Percentiles rank a stretch among this genome's conserved stretches.
These are phyloP conservation scores for Drosophila takahashii DNA, from an alignment of 1,140 invertebrate species.

Conservation along the genomic window DNA sequence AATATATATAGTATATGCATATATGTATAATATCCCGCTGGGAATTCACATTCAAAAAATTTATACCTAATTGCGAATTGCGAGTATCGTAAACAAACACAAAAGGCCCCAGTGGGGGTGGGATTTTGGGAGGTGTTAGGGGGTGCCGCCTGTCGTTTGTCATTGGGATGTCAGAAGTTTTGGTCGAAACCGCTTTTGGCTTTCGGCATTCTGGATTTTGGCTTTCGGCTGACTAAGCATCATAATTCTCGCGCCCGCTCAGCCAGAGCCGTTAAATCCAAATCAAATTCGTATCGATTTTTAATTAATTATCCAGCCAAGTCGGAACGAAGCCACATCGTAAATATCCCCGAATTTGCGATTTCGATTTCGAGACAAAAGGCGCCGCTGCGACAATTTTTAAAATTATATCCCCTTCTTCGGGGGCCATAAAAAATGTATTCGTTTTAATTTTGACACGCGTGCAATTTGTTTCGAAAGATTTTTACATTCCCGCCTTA, in stretches of 20 bases:
- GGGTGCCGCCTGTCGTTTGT: conserved; percentile 48
- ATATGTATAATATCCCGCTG: conserved; percentile 26
- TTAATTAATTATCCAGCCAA: conserved; percentile 74
- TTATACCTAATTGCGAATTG: conserved; percentile 60
- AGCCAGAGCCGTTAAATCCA: conserved; percentile 69
- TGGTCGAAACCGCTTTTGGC: conserved; percentile 9
- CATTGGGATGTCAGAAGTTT: conserved; percentile 31
- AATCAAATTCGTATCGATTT: conserved; percentile 82
- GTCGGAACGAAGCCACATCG: conserved; percentile 53
- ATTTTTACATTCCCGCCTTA: conserved; percentile 53
- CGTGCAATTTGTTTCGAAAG: conserved; percentile 72
- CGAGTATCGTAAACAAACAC: conserved; percentile 55
- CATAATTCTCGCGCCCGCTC: conserved; percentile 58
- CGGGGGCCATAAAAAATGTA: conserved; percentile 63
- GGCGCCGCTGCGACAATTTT: conserved; percentile 51
- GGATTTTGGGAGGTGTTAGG: conserved; percentile 1
- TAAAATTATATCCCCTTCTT: conserved; percentile 29
- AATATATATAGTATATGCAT: neutral
- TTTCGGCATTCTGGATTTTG: neutral
- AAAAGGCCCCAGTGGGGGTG: conserved; percentile 7
- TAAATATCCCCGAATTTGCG: conserved; percentile 33
- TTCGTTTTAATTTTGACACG: conserved; percentile 76
- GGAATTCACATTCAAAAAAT: conserved; percentile 48
- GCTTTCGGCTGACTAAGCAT: conserved; percentile 69
- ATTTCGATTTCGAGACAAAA: conserved; percentile 18